phyloP scores from a whole-genome alignment of 2,797 vertebrate species.

The Acanthiza pusilla region DNA sequence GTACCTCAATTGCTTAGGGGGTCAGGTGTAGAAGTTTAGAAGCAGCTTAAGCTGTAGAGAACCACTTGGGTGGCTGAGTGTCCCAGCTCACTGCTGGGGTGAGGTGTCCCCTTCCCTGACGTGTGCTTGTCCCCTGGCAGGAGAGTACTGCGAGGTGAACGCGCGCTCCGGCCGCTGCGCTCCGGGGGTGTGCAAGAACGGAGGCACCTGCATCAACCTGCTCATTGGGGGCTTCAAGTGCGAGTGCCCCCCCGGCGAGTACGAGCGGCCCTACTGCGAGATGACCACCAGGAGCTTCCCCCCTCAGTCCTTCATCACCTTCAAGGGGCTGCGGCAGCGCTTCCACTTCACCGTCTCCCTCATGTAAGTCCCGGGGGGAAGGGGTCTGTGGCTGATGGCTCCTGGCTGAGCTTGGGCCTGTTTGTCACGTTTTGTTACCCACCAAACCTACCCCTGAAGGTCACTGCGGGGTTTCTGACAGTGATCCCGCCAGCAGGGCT shows the following conservation, averaged over 20 bases:
- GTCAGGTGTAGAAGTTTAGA: background rate
- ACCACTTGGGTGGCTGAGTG: background rate
- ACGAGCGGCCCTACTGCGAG: constrained; percentile 92
- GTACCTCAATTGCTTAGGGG: rapidly evolving
- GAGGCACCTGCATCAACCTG: constrained; percentile 90
- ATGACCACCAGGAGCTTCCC: constrained; percentile 96
- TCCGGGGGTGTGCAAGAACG: constrained; percentile 91
- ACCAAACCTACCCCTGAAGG: rapidly evolving
- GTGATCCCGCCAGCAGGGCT: rapidly evolving
- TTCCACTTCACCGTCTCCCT: constrained; percentile 96
- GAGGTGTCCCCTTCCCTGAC: background rate
- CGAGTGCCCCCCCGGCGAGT: constrained; percentile 85
- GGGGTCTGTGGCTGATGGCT: background rate
- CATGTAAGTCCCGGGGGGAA: constrained; percentile 76
- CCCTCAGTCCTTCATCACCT: constrained; percentile 92
- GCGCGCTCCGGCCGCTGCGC: constrained; percentile 85
- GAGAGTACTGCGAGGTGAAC: constrained; percentile 91
- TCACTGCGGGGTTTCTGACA: background rate
- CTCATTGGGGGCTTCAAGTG: constrained; percentile 93
- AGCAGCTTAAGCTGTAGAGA: background rate
- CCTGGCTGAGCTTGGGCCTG: rapidly evolving
- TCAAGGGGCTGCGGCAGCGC: constrained; percentile 92
- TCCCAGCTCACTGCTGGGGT: background rate
- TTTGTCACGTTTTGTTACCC: background rate
- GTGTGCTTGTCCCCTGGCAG: constrained; percentile 63